Base-by-base conservation (phyloP, 64 coral and sea anemone species). In the Montipora sp. region DNA sequence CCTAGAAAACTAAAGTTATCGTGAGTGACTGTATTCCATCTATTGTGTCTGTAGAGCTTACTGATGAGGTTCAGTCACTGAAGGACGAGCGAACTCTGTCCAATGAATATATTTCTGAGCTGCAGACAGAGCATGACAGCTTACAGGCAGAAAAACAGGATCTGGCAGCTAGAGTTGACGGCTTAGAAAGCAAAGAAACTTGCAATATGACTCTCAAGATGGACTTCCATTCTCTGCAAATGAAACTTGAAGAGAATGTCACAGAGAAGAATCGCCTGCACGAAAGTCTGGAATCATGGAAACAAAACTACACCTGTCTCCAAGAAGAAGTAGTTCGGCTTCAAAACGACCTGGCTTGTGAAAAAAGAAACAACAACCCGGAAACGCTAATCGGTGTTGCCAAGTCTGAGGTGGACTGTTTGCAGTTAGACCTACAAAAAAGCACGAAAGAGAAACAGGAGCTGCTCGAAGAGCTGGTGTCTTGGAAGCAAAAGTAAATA, bases 91-190 rank as follows among this genome's bases (percentile, higher is more conserved):
- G 87, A 15, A 78, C 75, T 20, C 45, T 89, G 48, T 36, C 77
- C 16, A 89, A 89, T 36, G 71, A 77, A 3, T 80, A 80, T 24
- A 14, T 71, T 5, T 66, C 61, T 14, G 88, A 90, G 59, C 75
- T 90, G 7, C 88, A 90, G 51, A 77, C 46, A 7, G 88, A 90
- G 18, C 23, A 79, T 10, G 68, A 90, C 8, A 79, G 78, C 19
- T 47, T 71, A 5, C 59, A 80, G 63, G 79, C 48, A 36, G 88
- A 80, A 72, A 90, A 81, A 11, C 59, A 80, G 47, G 77, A 59
- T 1, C 19, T 90, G 13, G 51, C 47, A 7, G 61, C 88, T 3
- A 59, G 77, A n/a, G 77, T 90, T 0, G 61, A 90, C 47, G 88
- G 67, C 13, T 22, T 51, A 12, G 77, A 90, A 51, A 90, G 48